phyloP scores from a whole-genome alignment of 1,140 invertebrate species.

The Pseudomyrmex gracilis region DNA sequence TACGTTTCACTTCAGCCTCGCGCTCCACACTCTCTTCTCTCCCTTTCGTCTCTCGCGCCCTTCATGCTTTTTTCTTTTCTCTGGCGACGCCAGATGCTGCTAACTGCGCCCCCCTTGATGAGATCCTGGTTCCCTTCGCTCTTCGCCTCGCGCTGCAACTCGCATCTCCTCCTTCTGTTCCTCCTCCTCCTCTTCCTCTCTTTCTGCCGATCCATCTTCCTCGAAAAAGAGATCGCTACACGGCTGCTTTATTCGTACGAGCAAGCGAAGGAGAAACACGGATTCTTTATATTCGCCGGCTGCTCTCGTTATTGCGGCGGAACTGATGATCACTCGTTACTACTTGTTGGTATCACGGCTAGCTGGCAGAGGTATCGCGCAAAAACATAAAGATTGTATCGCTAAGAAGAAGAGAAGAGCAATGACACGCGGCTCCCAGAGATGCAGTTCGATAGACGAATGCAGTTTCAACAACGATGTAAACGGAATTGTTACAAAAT shows the following conservation, averaged over 20 bases:
- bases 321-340: constrained; percentile 26
- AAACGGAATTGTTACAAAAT: neutral
- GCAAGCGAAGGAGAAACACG: constrained; percentile 31
- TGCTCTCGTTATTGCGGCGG: constrained; percentile 32
- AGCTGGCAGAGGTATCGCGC: neutral
- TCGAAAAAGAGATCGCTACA: constrained; percentile 50
- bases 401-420: too few species aligned
- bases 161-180: constrained; percentile 22
- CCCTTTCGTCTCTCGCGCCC: constrained; percentile 19
- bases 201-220: constrained; percentile 53
- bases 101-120: constrained; percentile 73
- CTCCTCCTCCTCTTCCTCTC: constrained; percentile 3
- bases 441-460: neutral
- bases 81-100: constrained; percentile 73
- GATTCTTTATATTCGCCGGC: constrained; percentile 51
- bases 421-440: neutral
- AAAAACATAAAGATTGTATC: constrained; percentile 5
- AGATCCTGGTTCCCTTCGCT: constrained; percentile 55
- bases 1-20: constrained; percentile 15
- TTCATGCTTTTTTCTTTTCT: constrained; percentile 52
- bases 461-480: neutral
- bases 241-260: constrained; percentile 41
- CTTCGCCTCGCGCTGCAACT: constrained; percentile 14
- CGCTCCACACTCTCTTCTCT: neutral
- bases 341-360: constrained; percentile 8